Evolutionary conservation across 1,140 invertebrate species (phyloP), one percentile per base, ranked within the genome.

Genomic region (Heliothis subflexa): DNA sequence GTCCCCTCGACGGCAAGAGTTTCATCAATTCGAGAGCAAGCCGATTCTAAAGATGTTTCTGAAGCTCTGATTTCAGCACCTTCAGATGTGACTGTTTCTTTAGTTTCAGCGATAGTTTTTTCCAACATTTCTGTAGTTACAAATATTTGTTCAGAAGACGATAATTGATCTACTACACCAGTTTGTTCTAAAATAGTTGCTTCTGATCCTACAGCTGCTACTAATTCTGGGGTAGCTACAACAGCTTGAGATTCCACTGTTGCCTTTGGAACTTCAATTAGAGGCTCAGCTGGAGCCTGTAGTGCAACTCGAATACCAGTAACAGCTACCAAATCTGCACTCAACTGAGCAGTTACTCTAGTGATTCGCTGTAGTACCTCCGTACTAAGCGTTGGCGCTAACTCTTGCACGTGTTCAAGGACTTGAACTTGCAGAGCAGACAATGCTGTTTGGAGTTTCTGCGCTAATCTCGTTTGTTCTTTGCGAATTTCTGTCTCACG

Each of bases 401-500:
- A 75, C 47, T 91, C 85, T 70, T 85, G 79, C 47, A 79, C 75
- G 61, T 70, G 82, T 14, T 88, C 86, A 18, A 86, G 50, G 13
- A 85, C 68, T 78, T 91, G 83, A n/a, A 80, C 81, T 80, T 91
- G 86, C 55, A 93, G 77, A 12, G 73, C 57, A 45, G 73, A 76
- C 73, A 93, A 71, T 13, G 88, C 85, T 74, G 68, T 83, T 79
- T 89, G 86, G 13, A 93, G 71, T 76, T 86, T 85, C 7, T 84
- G 76, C n/a, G 83, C 83, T 74, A 90, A 70, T 33, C 80, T 66
- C 28, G 66, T 68, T 59, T 90, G 86, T 28, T 87, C 54, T 79
- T 71, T 33, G 50, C 33, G 66, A 78, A 82, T 68, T 33, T 83
- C 78, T 55, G 71, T 57, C 50, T 40, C 40, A 28, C 79, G 50